A percentile compares a stretch with the other conserved stretches of the same genome.
Evolutionary conservation across 2,797 vertebrate genomes (phyloP).

Genomic region (Chaunax sp.): DNA sequence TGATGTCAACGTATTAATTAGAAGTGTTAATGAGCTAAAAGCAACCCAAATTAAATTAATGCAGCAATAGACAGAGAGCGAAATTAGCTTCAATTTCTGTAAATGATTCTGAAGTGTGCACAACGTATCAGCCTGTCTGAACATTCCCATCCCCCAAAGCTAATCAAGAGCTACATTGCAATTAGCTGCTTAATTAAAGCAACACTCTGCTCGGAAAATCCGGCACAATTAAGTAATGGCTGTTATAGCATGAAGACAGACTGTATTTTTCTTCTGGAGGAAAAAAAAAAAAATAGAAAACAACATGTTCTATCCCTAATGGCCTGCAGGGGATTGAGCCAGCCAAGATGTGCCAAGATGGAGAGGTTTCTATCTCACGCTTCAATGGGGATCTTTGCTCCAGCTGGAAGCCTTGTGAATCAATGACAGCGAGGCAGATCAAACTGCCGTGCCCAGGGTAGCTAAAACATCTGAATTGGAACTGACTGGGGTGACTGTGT

Average conservation of each 20-base stretch:
- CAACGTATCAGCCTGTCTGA: slow-evolving; percentile 98
- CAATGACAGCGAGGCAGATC: slow-evolving; percentile 82
- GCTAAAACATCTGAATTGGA: slow-evolving; percentile 85
- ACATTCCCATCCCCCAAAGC: slow-evolving; percentile 99
- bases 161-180: slow-evolving; percentile 99
- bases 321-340: slow-evolving; percentile 82
- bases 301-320: slow-evolving; percentile 86
- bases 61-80: slow-evolving; percentile 99
- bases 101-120: slow-evolving; percentile 99
- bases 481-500: slow-evolving; percentile 74
- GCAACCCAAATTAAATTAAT: slow-evolving; percentile 99
- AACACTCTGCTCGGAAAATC: slow-evolving; percentile 87
- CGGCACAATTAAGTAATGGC: slow-evolving; percentile 89
- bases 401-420: slow-evolving; percentile 85
- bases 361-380: slow-evolving; percentile 80
- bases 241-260: slow-evolving; percentile 87
- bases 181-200: slow-evolving; percentile 99
- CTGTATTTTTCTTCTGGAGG: slow-evolving; percentile 84
- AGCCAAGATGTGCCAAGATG: slow-evolving; percentile 84
- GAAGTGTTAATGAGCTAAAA: slow-evolving; percentile 99
- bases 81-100: slow-evolving; percentile 99
- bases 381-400: slow-evolving; percentile 82
- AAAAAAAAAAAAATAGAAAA: slow-evolving; percentile 77
- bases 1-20: slow-evolving; percentile 99
- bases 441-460: slow-evolving; percentile 78